Evolutionary conservation across 2,797 vertebrate genomes (phyloP), one percentile per base, ranked within the genome.

Genomic region (Sardinella longiceps): DNA sequence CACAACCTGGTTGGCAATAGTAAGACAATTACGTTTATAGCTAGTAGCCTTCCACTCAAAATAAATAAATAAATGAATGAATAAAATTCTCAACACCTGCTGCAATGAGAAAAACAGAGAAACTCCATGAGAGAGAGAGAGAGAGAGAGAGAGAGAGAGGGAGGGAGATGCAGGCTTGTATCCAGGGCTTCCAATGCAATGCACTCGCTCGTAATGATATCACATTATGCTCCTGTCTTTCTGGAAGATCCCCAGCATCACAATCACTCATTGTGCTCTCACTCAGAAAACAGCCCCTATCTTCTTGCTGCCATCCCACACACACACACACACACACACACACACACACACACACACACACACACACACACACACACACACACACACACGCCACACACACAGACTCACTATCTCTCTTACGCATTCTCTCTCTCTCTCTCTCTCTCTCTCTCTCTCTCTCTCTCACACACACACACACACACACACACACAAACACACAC

Each of bases 101-200:
- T 88, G 91, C 92, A 90, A 91, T 93, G 93, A 92, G 88, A 89
- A 87, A 87, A 88, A 90, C 88, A 85, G 83, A 82, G 86, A 85
- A 81, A 84, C 83, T 74, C 85, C 88, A 88, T 86, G 12, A 85
- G 58, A 81, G 43, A 18, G 80, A 83, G 82, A 87, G 87, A 90
- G 88, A 70, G 86, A 91, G 81, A 87, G 86, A 90, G 88, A 88
- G 88, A 87, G 83, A 46, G 30, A 66, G 15, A 50, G 82, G 80
- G 70, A 23, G 70, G 7, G 33, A 10, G 18, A 23, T 33, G 23
- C 0, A 56, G 37, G 58, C 66, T n/a, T 14, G 23, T 14, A 77
- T 43, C 18, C 70, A 77, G 70, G 37, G 37, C 20, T 43, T 45
- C 28, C 25, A 50, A 20, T 20, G 43, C n/a, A 63, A 30, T 51